Evolutionary conservation across 2,113 vertebrate species (phyloP).

Genomic region (Triplophysa tibetana): DNA sequence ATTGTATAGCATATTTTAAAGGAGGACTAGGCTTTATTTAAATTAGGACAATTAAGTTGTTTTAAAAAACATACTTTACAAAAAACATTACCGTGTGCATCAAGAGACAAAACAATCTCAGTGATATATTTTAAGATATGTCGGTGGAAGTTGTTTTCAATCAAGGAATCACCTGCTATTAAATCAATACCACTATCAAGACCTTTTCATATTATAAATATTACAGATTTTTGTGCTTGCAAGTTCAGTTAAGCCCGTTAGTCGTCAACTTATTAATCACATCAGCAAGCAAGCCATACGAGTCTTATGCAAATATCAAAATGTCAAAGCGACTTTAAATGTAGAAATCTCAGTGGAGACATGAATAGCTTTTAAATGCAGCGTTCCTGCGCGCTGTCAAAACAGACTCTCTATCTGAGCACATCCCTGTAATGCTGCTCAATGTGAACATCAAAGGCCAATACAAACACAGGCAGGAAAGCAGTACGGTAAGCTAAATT

Average conservation of each 20-base stretch:
- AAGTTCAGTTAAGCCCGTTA: neutral
- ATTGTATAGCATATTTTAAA: too few relatives aligned
- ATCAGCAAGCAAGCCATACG: neutral
- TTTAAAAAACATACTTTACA: too few relatives aligned
- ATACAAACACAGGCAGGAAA: constrained; percentile 62
- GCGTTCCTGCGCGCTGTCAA: neutral
- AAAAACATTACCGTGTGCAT: too few relatives aligned
- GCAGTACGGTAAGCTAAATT: constrained; percentile 59
- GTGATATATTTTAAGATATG: too few relatives aligned
- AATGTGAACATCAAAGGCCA: constrained; percentile 71
- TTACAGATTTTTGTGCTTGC: neutral
- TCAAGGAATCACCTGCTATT: neutral
- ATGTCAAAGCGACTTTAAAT: neutral
- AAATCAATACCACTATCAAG: neutral
- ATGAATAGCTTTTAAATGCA: neutral
- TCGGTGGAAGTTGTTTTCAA: too few relatives aligned
- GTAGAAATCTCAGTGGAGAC: neutral
- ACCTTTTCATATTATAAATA: neutral
- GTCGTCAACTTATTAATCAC: neutral
- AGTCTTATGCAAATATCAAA: neutral
- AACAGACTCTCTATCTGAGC: constrained; percentile 5
- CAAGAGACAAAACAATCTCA: too few relatives aligned
- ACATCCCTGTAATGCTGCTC: constrained; percentile 65
- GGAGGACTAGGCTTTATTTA: too few relatives aligned
- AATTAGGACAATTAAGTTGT: too few relatives aligned